Percentiles rank a stretch among this genome's conserved stretches.
Evolutionary conservation across 92 coral and sea anemone genomes (phyloP).

Genomic region (Zoanthus sansibaricus): DNA sequence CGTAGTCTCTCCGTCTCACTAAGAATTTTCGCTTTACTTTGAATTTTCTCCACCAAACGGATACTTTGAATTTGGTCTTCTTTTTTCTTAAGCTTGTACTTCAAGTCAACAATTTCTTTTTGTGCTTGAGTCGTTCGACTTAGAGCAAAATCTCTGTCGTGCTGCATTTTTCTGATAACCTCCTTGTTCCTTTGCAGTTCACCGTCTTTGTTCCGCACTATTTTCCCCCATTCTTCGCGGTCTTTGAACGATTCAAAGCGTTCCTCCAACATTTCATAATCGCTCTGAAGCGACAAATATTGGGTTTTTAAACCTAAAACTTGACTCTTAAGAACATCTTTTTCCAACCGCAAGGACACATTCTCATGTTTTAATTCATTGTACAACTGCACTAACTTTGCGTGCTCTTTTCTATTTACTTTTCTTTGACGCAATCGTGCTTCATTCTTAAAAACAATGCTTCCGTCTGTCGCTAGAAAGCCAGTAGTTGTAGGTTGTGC

Average conservation of each 20-base stretch:
- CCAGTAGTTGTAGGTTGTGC: background rate
- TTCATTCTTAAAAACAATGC: background rate
- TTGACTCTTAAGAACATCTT: conserved; percentile 34
- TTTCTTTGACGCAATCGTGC: conserved; percentile 37
- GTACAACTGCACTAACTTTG: conserved; percentile 46
- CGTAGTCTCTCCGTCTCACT: conserved; percentile 89
- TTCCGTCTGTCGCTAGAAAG: conserved; percentile 3
- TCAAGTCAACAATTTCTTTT: conserved; percentile 73
- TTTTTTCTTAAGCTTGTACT: conserved; percentile 74
- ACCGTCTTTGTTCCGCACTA: conserved; percentile 78
- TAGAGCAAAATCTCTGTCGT: conserved; percentile 79
- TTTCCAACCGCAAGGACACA: conserved; percentile 36
- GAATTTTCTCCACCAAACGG: conserved; percentile 77
- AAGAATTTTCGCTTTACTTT: conserved; percentile 83
- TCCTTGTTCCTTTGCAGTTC: conserved; percentile 78
- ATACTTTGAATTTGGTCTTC: conserved; percentile 69
- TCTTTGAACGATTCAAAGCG: conserved; percentile 60
- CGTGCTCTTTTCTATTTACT: conserved; percentile 51
- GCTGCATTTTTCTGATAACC: conserved; percentile 74
- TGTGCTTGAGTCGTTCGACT: conserved; percentile 76
- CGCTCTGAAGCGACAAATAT: conserved; percentile 42
- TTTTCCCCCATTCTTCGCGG: conserved; percentile 80
- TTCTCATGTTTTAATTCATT: conserved; percentile 49
- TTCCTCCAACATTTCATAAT: conserved; percentile 62
- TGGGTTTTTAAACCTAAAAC: conserved; percentile 47